Evolutionary conservation across 2,113 vertebrate genomes (phyloP).

Genomic region (Rostratula benghalensis): DNA sequence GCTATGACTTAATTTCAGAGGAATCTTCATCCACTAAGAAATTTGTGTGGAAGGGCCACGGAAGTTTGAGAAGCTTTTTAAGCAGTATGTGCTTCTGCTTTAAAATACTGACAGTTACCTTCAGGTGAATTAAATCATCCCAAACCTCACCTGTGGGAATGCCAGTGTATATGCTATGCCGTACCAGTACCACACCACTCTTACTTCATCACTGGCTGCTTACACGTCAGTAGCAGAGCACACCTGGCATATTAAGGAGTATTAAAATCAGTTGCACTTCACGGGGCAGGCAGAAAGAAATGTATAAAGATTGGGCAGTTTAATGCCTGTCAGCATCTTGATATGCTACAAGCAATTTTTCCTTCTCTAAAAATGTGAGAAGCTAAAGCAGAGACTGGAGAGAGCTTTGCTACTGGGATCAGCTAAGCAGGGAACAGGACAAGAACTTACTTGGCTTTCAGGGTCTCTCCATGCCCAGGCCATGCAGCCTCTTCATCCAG

Average conservation of each 20-base stretch:
- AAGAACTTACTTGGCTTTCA: conserved; percentile 95
- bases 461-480: conserved; percentile 93
- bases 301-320: background rate
- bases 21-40: background rate
- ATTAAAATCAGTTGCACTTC: background rate
- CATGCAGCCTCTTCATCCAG: conserved; percentile 93
- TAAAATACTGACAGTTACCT: background rate
- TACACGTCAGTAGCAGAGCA: background rate
- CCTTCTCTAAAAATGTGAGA: background rate
- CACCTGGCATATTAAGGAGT: background rate
- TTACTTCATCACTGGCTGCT: background rate
- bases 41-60: background rate
- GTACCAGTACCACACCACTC: background rate
- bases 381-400: background rate
- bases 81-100: background rate
- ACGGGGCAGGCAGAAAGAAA: background rate
- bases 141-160: background rate
- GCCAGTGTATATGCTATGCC: background rate
- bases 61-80: background rate
- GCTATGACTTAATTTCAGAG: background rate
- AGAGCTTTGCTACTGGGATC: background rate
- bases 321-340: background rate
- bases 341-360: background rate
- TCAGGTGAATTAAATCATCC: background rate
- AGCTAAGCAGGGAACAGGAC: background rate